Percentiles rank a stretch among this genome's conserved stretches.
These are phyloP conservation scores for Zosterops hypoxanthus DNA, from an alignment of 2,113 vertebrate genomes.

Conservation along the genomic window DNA sequence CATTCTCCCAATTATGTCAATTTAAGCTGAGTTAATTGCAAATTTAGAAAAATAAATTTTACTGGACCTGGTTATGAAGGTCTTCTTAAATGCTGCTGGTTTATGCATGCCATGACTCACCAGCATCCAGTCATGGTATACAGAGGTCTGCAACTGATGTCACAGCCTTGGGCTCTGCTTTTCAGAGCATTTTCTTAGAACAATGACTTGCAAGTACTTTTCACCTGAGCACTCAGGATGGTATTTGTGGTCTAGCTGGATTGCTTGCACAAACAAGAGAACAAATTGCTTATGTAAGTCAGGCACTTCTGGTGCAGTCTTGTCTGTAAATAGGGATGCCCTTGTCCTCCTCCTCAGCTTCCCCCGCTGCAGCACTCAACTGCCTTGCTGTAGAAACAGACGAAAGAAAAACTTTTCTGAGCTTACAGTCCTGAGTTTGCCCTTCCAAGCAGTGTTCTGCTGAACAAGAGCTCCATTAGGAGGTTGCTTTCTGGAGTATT, in stretches of 20 bases:
- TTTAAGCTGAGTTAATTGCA: background rate
- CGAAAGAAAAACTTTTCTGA: background rate
- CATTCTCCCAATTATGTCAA: background rate
- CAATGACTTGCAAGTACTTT: slow-evolving; percentile 2
- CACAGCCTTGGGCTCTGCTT: background rate
- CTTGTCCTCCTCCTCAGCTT: background rate
- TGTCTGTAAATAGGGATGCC: slow-evolving; percentile 11
- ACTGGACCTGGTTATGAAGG: background rate
- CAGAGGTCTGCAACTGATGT: background rate
- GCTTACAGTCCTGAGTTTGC: background rate
- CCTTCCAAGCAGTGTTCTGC: background rate
- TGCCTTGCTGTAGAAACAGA: background rate
- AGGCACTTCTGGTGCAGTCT: background rate
- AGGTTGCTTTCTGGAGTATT: background rate
- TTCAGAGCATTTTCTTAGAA: slow-evolving; percentile 15
- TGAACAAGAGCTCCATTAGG: background rate
- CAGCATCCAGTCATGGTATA: background rate
- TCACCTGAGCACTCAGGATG: slow-evolving; percentile 4
- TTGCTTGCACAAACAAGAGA: slow-evolving; percentile 22
- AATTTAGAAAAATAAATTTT: background rate
- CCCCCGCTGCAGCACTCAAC: background rate
- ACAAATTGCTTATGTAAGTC: slow-evolving; percentile 8
- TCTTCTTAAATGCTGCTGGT: background rate
- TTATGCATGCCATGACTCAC: background rate
- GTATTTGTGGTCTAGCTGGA: background rate